Evolutionary conservation across 2,797 vertebrate species (phyloP).

Genomic region (Channallabes apus): DNA sequence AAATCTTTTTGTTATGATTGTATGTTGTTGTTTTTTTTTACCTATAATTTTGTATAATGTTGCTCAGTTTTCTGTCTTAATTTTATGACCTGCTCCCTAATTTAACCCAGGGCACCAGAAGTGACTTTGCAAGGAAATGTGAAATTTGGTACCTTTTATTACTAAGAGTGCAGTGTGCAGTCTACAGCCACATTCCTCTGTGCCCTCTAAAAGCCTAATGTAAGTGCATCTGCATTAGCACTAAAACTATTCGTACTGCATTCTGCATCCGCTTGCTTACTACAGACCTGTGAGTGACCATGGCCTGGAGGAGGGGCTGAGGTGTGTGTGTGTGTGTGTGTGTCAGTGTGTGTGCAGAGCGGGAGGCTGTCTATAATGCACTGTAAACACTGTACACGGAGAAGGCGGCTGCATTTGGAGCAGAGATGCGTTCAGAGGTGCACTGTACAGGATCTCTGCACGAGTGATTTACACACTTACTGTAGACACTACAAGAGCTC

Average conservation of each 20-base stretch:
- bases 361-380: conserved; percentile 26
- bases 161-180: not conserved
- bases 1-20: not conserved
- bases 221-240: conserved; percentile 15
- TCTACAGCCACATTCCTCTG: not conserved
- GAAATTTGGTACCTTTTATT: not conserved
- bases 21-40: not conserved
- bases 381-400: conserved; percentile 23
- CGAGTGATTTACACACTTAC: not conserved
- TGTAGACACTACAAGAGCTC: not conserved
- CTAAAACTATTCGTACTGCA: conserved; percentile 15
- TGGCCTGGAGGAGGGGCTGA: conserved; percentile 17
- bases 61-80: not conserved
- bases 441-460: not conserved
- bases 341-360: too few species aligned
- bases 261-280: not conserved
- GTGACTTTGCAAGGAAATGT: not conserved
- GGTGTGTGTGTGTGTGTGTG: conserved; percentile 24
- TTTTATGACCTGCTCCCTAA: not conserved
- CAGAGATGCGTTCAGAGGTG: not conserved
- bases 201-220: conserved; percentile 7
- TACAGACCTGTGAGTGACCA: conserved; percentile 23
- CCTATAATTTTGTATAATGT: not conserved
- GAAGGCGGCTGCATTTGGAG: not conserved
- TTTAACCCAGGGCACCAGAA: not conserved